These are phyloP conservation scores for Cossypha polioptera DNA, from an alignment of 2,797 vertebrate genomes.

Conservation along the genomic window DNA sequence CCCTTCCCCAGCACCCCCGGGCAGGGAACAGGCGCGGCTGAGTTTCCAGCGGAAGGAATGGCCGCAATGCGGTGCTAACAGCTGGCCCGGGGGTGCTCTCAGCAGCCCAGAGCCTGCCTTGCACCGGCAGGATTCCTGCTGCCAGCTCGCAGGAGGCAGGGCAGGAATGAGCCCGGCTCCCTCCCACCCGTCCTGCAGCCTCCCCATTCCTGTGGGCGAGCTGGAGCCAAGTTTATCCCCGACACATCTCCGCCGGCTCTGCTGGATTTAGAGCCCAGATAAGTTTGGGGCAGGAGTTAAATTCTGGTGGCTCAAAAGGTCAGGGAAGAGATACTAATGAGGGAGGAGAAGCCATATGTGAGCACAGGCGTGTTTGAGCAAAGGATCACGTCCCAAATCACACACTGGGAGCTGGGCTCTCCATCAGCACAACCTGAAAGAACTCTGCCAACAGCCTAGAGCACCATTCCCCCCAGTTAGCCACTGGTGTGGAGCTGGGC, in stretches of 20 bases:
- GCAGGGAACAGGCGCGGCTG: constrained; percentile 49
- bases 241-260: neutral
- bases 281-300: constrained; percentile 30
- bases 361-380: neutral
- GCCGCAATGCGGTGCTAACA: constrained; percentile 70
- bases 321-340: neutral
- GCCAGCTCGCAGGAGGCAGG: constrained; percentile 24
- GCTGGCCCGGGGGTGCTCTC: constrained; percentile 48
- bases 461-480: neutral
- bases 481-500: neutral
- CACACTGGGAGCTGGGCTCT: accelerated
- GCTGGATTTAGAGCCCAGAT: constrained; percentile 56
- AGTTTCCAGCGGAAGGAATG: constrained; percentile 69
- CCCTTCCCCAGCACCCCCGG: neutral
- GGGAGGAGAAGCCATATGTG: neutral
- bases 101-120: neutral
- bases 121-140: constrained; percentile 51
- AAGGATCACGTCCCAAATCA: neutral
- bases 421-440: neutral
- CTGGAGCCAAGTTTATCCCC: constrained; percentile 63
- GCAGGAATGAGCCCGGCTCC: constrained; percentile 41
- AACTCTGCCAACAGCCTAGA: neutral
- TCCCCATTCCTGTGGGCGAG: constrained; percentile 54
- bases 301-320: constrained; percentile 28
- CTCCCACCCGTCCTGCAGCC: constrained; percentile 22